These are phyloP conservation scores for Mionectes macconnelli DNA, from an alignment of 2,113 vertebrate genomes.

Conservation along the genomic window DNA sequence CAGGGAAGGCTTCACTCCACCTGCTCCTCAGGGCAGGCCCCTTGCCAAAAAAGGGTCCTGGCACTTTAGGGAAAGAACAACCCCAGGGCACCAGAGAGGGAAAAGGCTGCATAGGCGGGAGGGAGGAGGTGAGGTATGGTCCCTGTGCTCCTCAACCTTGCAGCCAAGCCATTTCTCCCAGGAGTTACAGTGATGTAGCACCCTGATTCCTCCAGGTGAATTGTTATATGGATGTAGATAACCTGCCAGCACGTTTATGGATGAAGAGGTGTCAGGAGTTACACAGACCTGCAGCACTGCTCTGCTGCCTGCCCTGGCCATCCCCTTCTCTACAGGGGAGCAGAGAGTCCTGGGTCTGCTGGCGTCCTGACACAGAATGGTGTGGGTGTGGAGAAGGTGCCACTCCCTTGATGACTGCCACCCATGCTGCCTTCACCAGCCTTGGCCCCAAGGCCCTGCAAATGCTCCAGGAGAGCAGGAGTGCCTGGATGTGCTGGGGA, in stretches of 20 bases:
- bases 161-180: neutral
- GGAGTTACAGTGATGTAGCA: neutral
- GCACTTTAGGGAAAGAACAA: neutral
- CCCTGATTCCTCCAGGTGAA: neutral
- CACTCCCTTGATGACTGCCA: neutral
- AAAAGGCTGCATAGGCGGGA: neutral
- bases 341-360: neutral
- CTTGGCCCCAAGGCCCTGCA: neutral
- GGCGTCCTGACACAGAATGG: fast-evolving
- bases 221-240: fast-evolving
- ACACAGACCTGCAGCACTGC: neutral
- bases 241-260: neutral
- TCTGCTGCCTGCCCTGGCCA: neutral
- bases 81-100: neutral
- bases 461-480: neutral
- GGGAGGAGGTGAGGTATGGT: fast-evolving
- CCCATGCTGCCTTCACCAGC: neutral
- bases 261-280: neutral
- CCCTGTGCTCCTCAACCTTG: neutral
- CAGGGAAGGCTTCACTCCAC: neutral
- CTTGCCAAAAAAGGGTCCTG: neutral
- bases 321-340: no score
- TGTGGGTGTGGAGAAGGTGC: neutral
- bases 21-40: neutral
- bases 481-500: fast-evolving